Percentiles rank a stretch among this genome's conserved stretches.
Evolutionary conservation across 2,888 invertebrate genomes (phyloP).

Genomic region (Xestia xanthographa): DNA sequence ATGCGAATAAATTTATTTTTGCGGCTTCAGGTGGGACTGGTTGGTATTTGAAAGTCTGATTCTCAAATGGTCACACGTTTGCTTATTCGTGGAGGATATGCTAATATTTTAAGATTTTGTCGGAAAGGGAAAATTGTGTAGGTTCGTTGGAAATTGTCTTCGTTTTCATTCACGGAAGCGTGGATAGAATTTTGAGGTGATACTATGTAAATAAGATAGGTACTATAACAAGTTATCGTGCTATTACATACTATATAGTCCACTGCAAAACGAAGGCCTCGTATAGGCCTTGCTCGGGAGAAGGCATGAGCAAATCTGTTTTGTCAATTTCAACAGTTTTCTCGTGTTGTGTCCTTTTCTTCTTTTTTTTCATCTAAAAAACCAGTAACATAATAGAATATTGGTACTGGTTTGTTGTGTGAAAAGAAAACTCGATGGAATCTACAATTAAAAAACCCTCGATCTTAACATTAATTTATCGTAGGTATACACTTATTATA

Average conservation of each 20-base stretch:
- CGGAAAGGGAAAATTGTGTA: constrained; percentile 36
- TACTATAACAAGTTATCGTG: neutral
- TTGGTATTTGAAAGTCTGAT: constrained; percentile 72
- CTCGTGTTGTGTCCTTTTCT: too few species aligned
- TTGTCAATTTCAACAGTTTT: neutral
- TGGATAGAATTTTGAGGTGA: constrained; percentile 1
- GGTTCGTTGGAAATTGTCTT: constrained; percentile 47
- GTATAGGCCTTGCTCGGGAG: too few species aligned
- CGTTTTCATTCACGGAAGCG: constrained; percentile 14
- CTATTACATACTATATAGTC: neutral
- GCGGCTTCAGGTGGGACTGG: constrained; percentile 63
- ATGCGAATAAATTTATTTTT: constrained; percentile 74
- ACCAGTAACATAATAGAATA: neutral
- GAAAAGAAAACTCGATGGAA: too few species aligned
- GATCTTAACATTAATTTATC: neutral
- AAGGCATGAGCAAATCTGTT: neutral
- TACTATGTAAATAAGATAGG: neutral
- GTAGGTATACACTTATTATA: neutral
- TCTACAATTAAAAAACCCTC: neutral
- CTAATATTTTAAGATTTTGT: constrained; percentile 62
- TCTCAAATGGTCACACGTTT: constrained; percentile 71
- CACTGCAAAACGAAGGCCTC: too few species aligned
- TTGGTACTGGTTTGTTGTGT: too few species aligned
- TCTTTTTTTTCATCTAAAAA: neutral
- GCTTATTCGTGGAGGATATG: constrained; percentile 62